A percentile compares a stretch with the other conserved stretches of the same genome.
Conservation (phyloP, 2,797 vertebrate genomes). For the Sternotherus odoratus region DNA sequence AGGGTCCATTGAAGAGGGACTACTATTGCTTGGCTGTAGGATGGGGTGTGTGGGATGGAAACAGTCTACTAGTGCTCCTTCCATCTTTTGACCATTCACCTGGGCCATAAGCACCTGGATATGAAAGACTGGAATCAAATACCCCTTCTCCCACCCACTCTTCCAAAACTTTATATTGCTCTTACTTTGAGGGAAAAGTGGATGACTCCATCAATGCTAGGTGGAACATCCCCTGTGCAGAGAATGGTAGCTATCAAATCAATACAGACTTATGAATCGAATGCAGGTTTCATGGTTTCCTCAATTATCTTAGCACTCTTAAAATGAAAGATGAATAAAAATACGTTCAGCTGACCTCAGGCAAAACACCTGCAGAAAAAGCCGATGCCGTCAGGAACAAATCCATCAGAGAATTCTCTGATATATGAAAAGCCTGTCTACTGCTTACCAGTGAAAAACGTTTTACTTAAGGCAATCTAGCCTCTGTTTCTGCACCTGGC, state of each 20-base stretch:
- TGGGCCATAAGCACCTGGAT: neutral
- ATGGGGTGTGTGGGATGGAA: neutral
- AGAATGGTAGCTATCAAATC: neutral
- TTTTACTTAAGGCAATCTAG: constrained; percentile 5
- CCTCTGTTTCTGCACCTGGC: constrained; percentile 39
- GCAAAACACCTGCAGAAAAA: constrained; percentile 65
- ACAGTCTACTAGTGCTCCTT: neutral
- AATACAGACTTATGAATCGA: neutral
- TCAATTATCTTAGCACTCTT: neutral
- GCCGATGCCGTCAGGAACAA: constrained; percentile 36
- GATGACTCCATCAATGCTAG: neutral
- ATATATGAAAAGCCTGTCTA: constrained; percentile 16
- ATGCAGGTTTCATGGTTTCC: neutral
- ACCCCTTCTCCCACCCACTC: neutral
- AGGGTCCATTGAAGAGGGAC: neutral
- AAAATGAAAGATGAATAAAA: constrained; percentile 6
- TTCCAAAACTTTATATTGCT: neutral
- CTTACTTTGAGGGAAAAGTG: neutral
- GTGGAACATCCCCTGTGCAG: neutral
- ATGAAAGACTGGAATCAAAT: neutral
- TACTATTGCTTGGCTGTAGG: neutral
- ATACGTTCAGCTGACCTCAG: constrained; percentile 29
- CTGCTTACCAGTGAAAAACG: constrained; percentile 26
- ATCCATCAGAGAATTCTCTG: constrained; percentile 12
- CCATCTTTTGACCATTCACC: neutral